Conservation (phyloP, 2,113 vertebrate genomes). For the Mesembrinibis cayennensis region DNA sequence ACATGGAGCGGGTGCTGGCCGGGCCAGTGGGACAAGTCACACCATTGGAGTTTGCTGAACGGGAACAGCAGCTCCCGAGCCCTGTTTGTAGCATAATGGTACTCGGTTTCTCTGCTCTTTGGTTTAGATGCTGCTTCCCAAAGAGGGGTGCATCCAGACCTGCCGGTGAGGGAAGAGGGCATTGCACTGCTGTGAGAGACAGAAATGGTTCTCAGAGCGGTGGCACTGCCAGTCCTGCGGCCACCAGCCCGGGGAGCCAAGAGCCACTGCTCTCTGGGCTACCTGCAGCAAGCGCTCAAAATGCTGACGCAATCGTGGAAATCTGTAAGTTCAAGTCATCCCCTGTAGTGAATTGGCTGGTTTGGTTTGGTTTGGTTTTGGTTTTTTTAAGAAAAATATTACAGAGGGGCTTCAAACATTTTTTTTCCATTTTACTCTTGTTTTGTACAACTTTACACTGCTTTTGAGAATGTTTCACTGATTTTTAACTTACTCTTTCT, state of each 20-base stretch:
- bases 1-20: fast-evolving
- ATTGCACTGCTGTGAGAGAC: not conserved
- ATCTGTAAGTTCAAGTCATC: not conserved
- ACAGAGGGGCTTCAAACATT: not conserved
- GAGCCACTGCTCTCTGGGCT: too few species aligned
- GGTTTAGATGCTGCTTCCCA: not conserved
- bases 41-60: fast-evolving
- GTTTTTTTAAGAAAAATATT: not conserved
- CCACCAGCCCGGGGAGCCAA: not conserved
- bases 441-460: not conserved
- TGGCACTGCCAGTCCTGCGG: not conserved
- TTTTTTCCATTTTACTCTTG: not conserved
- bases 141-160: not conserved
- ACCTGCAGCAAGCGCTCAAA: too few species aligned
- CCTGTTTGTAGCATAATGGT: fast-evolving
- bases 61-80: not conserved
- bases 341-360: not conserved
- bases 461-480: not conserved
- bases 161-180: fast-evolving
- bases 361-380: not conserved
- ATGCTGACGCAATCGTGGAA: fast-evolving
- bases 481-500: not conserved
- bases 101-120: too few species aligned
- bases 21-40: fast-evolving
- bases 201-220: not conserved